These are phyloP conservation scores for Ctenicera cuprea DNA, from an alignment of 2,888 invertebrate genomes.

Conservation along the genomic window DNA sequence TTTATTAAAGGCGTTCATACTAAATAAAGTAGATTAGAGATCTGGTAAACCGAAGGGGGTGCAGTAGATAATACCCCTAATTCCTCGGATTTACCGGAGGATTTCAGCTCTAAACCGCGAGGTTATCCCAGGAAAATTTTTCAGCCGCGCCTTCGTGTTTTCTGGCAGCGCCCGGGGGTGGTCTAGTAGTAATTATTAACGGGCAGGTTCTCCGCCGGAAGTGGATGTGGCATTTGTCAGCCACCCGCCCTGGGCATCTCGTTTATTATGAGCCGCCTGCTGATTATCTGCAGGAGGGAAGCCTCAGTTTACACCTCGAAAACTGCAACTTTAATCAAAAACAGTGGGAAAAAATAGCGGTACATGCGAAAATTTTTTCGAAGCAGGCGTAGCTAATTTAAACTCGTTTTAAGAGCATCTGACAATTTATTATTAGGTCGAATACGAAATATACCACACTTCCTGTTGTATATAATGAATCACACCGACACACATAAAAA, in stretches of 20 bases:
- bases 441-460: too few relatives aligned
- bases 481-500: too few relatives aligned
- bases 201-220: constrained; percentile 13
- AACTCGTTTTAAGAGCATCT: too few relatives aligned
- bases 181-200: constrained; percentile 18
- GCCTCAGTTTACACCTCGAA: neutral
- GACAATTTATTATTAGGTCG: too few relatives aligned
- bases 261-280: constrained; percentile 4
- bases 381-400: too few relatives aligned
- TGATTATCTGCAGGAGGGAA: neutral
- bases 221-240: constrained; percentile 23
- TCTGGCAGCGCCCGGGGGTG: constrained; percentile 7
- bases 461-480: too few relatives aligned
- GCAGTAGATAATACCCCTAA: constrained; percentile 13
- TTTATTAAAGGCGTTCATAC: constrained; percentile 26
- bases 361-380: too few relatives aligned
- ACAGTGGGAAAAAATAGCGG: too few relatives aligned
- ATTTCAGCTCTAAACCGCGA: neutral
- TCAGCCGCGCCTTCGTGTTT: constrained; percentile 16
- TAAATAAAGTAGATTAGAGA: constrained; percentile 26
- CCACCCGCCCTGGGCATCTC: constrained; percentile 17
- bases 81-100: constrained; percentile 20
- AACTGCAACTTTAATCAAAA: constrained; percentile 12
- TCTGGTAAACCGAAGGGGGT: constrained; percentile 21
- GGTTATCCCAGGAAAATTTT: neutral